These are phyloP conservation scores for Glyphotaelius pellucidus DNA, from an alignment of 2,888 invertebrate genomes.

Conservation along the genomic window DNA sequence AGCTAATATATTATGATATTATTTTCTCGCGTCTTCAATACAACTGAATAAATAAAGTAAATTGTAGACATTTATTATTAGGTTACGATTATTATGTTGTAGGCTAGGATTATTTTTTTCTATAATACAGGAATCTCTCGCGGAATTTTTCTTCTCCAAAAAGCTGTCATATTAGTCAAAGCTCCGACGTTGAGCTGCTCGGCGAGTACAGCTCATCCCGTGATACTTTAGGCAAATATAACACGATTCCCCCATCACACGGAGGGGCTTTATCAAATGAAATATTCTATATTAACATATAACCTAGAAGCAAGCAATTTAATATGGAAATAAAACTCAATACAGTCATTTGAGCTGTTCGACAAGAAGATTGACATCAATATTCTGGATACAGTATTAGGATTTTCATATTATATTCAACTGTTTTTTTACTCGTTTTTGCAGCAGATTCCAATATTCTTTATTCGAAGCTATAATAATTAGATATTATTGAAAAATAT, in stretches of 20 bases:
- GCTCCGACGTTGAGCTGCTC: not conserved
- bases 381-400: not conserved
- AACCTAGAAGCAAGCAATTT: not conserved
- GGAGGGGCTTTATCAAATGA: not conserved
- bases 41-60: not conserved
- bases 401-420: too few relatives aligned
- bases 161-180: not conserved
- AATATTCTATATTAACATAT: not conserved
- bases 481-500: too few relatives aligned
- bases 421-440: too few relatives aligned
- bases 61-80: not conserved
- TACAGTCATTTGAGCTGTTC: not conserved
- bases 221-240: not conserved
- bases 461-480: too few relatives aligned
- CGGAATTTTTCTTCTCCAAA: not conserved
- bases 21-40: not conserved
- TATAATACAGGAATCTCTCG: not conserved
- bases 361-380: not conserved
- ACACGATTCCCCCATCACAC: not conserved
- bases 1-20: not conserved
- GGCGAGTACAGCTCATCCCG: not conserved
- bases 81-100: not conserved
- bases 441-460: too few relatives aligned
- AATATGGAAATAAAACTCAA: not conserved
- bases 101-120: not conserved